Evolutionary conservation across 2,888 invertebrate species (phyloP), one percentile per base, ranked within the genome.

Genomic region (Amiota minor): DNA sequence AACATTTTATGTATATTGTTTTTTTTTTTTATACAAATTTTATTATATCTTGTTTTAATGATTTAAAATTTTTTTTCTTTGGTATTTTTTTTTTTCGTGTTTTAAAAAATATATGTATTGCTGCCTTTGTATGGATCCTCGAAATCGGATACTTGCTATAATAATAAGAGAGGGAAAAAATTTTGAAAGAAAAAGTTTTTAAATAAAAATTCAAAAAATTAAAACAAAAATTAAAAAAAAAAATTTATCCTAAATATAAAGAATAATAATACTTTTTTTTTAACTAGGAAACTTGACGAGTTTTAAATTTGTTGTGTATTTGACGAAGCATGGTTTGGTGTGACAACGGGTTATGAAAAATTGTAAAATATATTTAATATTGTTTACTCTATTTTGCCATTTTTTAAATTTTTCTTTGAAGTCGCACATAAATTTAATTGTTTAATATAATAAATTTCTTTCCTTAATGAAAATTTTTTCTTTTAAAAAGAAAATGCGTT

Each of bases 31-130:
- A 78, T 35, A 35, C 35, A 35, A 35, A 4, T 35, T 35, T 77
- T 79, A 75, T 74, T 80, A 82, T 83, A 76, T 77, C n/a, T n/a
- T n/a, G n/a, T 78, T 80, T 74, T 77, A 79, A 83, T 64, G 49
- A 77, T 46, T 14, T 35, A 20, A 23, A 81, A 76, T 16, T 16
- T 45, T 68, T 23, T 45, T 68, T n/a, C n/a, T 20, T 68, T 35
- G 23, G 64, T 35, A 35, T 6, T 6, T 35, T 6, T 6, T 35
- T 6, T 6, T 49, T 65, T 49, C 50, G 18, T 71, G 45, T 70
- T 82, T 92, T 94, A 95, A 92, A 92, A 95, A 93, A 95, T 95
- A 93, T 95, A 95, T 89, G 95, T 95, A 93, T 95, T 94, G 92
- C 95, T 95, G 93, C 92, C 88, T 86, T 89, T 93, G 91, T 92